Evolutionary conservation across 1,140 invertebrate species (phyloP).

Genomic region (Zaprionus camerounensis): DNA sequence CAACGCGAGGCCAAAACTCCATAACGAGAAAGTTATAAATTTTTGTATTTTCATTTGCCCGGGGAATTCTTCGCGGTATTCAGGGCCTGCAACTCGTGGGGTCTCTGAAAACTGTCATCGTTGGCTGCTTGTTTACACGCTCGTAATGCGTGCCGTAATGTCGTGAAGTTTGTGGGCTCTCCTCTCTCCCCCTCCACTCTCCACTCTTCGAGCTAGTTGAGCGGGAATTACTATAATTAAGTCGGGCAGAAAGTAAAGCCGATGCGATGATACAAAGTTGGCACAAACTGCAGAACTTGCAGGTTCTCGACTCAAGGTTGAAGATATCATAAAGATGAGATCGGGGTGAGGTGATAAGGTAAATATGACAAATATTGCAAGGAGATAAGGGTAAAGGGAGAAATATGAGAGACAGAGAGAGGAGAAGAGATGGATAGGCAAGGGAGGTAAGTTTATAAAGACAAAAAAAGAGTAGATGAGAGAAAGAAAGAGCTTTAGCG

Average conservation of each 20-base stretch:
- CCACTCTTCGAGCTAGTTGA: neutral
- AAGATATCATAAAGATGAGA: neutral
- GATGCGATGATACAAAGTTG: slow-evolving; percentile 3
- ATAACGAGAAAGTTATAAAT: slow-evolving; percentile 84
- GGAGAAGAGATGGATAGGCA: neutral
- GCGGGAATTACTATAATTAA: slow-evolving; percentile 13
- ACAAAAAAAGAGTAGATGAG: neutral
- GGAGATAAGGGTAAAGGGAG: neutral
- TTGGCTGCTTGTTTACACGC: slow-evolving; percentile 77
- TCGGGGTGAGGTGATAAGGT: neutral
- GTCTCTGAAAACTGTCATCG: slow-evolving; percentile 67
- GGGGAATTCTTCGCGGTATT: neutral
- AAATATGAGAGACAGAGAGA: neutral
- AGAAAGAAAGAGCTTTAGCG: neutral
- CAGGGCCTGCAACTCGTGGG: slow-evolving; percentile 56
- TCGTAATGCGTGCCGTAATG: slow-evolving; percentile 65
- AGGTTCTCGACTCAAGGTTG: neutral
- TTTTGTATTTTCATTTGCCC: slow-evolving; percentile 71
- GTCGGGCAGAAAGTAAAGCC: slow-evolving; percentile 10
- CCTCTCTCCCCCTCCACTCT: slow-evolving; percentile 37
- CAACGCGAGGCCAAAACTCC: slow-evolving; percentile 39
- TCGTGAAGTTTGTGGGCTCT: slow-evolving; percentile 53
- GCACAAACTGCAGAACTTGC: neutral
- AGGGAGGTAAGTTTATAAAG: neutral
- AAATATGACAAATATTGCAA: neutral